Conservation (phyloP, 1,140 invertebrate genomes). For the Brachionus sp. region DNA sequence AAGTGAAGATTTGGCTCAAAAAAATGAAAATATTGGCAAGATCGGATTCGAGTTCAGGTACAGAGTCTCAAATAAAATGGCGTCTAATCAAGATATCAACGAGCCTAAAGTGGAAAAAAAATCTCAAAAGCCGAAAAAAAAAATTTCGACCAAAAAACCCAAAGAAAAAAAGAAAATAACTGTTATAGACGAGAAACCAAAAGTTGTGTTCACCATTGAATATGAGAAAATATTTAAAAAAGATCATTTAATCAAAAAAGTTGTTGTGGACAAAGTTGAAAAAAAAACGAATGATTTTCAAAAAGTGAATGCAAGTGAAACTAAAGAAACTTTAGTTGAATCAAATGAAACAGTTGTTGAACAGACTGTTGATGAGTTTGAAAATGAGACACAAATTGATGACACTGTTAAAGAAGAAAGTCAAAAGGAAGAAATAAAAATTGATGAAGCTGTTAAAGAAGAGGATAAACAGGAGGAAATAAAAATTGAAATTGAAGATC, state of each 20-base stretch:
- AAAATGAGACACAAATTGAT: neutral
- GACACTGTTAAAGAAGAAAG: neutral
- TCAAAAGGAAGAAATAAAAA: neutral
- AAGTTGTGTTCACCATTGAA: slow-evolving; percentile 9
- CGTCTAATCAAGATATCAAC: neutral
- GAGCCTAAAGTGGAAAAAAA: neutral
- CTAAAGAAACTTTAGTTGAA: neutral
- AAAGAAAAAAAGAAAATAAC: neutral
- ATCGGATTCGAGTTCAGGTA: slow-evolving; percentile 23
- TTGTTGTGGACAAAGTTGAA: neutral
- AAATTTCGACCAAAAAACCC: neutral
- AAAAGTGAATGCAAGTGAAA: neutral
- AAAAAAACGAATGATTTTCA: neutral
- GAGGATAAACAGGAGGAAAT: neutral
- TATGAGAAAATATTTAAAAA: slow-evolving; percentile 4
- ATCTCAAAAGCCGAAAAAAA: neutral
- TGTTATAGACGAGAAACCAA: neutral
- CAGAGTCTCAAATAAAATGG: neutral
- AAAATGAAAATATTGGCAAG: slow-evolving; percentile 12
- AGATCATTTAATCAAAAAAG: slow-evolving; percentile 29
- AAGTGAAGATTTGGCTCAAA: neutral
- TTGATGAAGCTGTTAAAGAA: neutral
- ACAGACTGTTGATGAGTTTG: neutral
- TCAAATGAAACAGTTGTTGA: neutral
- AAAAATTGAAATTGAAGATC: neutral